Percentiles rank a stretch among this genome's conserved stretches.
These are phyloP conservation scores for Ichneumoninae sp. DNA, from an alignment of 2,888 invertebrate species.

Conservation along the genomic window DNA sequence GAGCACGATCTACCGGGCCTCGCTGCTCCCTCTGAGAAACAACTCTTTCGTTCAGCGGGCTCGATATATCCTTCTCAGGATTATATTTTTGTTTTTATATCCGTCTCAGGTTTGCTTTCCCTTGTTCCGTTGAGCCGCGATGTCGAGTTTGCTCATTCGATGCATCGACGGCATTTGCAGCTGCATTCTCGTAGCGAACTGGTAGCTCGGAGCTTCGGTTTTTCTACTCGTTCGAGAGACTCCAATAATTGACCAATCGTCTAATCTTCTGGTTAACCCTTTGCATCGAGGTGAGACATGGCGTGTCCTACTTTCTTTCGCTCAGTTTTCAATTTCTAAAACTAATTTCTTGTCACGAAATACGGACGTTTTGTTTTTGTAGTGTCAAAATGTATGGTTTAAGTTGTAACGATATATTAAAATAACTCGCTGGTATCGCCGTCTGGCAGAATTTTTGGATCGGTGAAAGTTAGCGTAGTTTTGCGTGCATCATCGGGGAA, in stretches of 20 bases:
- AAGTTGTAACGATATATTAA: background rate
- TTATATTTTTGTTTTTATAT: slow-evolving; percentile 2
- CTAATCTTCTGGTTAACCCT: background rate
- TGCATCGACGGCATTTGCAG: slow-evolving; percentile 53
- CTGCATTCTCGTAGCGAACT: slow-evolving; percentile 56
- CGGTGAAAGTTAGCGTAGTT: slow-evolving; percentile 76
- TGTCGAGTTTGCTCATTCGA: slow-evolving; percentile 24
- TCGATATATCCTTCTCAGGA: background rate
- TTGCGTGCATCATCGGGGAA: slow-evolving; percentile 19
- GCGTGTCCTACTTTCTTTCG: no score
- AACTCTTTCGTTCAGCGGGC: background rate
- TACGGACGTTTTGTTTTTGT: no score
- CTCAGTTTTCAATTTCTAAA: no score
- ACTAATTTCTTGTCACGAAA: no score
- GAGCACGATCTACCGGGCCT: slow-evolving; percentile 6
- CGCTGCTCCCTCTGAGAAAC: background rate
- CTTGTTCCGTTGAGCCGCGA: slow-evolving; percentile 35
- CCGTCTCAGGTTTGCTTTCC: slow-evolving; percentile 37
- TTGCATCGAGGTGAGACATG: no score
- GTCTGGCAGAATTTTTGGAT: slow-evolving; percentile 73
- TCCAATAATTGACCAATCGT: background rate
- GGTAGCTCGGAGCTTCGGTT: slow-evolving; percentile 5
- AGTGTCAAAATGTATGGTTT: no score
- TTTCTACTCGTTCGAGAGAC: background rate
- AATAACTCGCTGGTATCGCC: slow-evolving; percentile 35